Evolutionary conservation across 2,113 vertebrate species (phyloP), one percentile per base, ranked within the genome.

Genomic region (Phylloscopus trochilus): DNA sequence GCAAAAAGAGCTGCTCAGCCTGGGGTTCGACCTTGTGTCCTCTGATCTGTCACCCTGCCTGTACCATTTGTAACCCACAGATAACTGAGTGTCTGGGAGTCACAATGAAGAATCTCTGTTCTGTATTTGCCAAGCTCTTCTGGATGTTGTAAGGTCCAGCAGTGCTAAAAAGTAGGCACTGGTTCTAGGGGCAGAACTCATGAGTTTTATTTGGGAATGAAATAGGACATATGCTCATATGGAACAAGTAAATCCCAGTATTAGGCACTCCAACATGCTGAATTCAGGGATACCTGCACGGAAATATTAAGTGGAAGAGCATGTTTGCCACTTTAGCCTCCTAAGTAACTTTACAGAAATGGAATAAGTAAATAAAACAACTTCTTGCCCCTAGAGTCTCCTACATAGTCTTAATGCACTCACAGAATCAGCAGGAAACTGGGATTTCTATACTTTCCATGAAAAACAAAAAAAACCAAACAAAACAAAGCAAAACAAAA

Each of bases 401-500:
- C 21, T 20, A 53, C 33, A 37, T 1, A 23, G 24, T 5, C 23
- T 89, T 69, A 58, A 66, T 37, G 10, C 2, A 44, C 5, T 53
- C 10, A 56, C 23, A 70, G 59, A 69, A 68, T 26, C 7, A 74
- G 9, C 6, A 52, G 11, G 37, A 77, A 49, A 62, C 4, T 37
- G 24, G 5, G 3, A 37, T 73, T 89, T 47, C 17, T 80, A 35
- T 23, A 7, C 12, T 76, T 92, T 76, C 33, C 5, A 10, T 21
- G 10, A 8, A 2, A 10, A 22, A 83, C 67, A 60, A 13, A 0
- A 41, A 60, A 13, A 0, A 41, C 37, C 8, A 41, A 41, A 11
- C 39, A 41, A 41, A 41, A 15, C 11, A 41, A 41, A 41, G 13
- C 13, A 41, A 41, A 41, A 41, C 41, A 41, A 41, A 39, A 39